Percentiles rank a stretch among this genome's conserved stretches.
These are phyloP conservation scores for Bubalus kerabau DNA, from an alignment of 2,113 vertebrate species.

Conservation along the genomic window DNA sequence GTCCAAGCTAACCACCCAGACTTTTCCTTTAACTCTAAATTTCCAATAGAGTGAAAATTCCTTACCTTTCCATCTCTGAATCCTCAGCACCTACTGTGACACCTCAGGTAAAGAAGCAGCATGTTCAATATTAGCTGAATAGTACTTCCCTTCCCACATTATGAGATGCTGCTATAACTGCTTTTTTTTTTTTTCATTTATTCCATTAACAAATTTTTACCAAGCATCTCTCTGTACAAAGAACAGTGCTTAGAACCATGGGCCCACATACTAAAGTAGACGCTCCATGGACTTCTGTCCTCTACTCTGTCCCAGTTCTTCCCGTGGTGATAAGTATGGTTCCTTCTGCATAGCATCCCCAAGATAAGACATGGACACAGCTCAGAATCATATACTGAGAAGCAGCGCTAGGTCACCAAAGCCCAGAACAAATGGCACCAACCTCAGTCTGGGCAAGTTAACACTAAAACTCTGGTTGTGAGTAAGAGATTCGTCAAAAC, in stretches of 20 bases:
- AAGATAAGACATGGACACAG: background rate
- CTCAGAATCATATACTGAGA: background rate
- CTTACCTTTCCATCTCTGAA: background rate
- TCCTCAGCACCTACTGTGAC: background rate
- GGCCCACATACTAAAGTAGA: rapidly evolving
- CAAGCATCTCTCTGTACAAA: background rate
- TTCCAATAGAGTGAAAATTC: background rate
- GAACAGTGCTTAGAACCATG: background rate
- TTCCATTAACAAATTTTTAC: background rate
- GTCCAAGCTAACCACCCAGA: background rate
- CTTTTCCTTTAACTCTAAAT: background rate
- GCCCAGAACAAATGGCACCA: background rate
- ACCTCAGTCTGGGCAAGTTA: background rate
- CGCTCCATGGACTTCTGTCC: background rate
- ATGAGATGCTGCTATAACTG: background rate
- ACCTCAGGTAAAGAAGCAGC: background rate
- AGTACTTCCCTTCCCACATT: background rate
- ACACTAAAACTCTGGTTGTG: background rate
- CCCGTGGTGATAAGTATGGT: rapidly evolving
- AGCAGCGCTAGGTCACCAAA: background rate
- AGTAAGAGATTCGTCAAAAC: background rate
- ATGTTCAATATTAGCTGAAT: background rate
- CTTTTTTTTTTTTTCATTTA: background rate
- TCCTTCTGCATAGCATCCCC: background rate
- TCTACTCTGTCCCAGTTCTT: background rate